A percentile compares a stretch with the other conserved stretches of the same genome.
These are phyloP conservation scores for Papilio helenus DNA, from an alignment of 1,140 invertebrate genomes.

Conservation along the genomic window DNA sequence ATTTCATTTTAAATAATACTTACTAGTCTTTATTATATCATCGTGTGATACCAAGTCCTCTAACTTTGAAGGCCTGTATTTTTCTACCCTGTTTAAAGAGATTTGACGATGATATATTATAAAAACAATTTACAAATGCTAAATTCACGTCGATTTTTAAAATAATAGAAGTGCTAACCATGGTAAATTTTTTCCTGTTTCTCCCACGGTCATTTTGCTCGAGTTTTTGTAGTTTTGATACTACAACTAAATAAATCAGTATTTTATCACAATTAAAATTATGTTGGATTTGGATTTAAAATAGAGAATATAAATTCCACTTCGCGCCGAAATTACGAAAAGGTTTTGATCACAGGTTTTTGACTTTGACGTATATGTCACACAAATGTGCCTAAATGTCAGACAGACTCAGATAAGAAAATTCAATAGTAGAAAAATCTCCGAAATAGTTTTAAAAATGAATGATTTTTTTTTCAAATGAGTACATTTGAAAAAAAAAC, in stretches of 20 bases:
- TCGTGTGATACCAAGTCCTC: constrained; percentile 98
- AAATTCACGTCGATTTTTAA: background rate
- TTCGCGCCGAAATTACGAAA: constrained; percentile 1
- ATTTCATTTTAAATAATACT: constrained; percentile 63
- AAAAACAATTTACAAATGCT: background rate
- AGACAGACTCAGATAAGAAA: background rate
- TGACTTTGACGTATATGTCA: background rate
- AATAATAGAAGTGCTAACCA: constrained; percentile 70
- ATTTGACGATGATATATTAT: constrained; percentile 13
- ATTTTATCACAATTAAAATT: background rate
- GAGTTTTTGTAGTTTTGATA: background rate
- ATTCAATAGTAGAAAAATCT: background rate
- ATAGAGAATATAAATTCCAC: background rate
- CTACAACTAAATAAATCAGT: background rate
- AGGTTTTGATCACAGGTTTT: background rate
- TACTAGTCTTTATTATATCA: constrained; percentile 98
- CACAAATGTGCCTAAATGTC: background rate
- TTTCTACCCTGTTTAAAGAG: constrained; percentile 93
- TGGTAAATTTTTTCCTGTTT: constrained; percentile 80
- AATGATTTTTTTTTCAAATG: background rate
- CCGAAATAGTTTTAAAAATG: no score
- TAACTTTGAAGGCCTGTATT: constrained; percentile 96
- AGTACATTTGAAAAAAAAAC: no score
- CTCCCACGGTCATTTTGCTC: constrained; percentile 64
- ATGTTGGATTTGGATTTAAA: background rate